Conservation (phyloP, 2,113 vertebrate genomes). For the Cyprinodon tularosa region DNA sequence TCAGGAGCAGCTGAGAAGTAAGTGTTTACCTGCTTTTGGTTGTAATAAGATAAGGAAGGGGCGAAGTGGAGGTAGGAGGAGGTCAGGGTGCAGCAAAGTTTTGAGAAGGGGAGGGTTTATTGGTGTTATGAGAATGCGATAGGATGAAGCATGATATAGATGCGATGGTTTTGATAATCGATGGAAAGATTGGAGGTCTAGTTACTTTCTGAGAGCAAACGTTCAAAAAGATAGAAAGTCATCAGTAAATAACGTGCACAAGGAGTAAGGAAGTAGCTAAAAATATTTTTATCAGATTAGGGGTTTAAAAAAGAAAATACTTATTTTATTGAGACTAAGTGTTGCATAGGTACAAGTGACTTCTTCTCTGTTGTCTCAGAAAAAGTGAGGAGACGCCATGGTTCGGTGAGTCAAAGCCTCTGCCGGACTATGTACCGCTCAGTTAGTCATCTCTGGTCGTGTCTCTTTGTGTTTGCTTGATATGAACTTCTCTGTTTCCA, state of each 20-base stretch:
- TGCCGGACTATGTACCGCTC: conserved; percentile 8
- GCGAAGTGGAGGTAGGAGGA: not conserved
- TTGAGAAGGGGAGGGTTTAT: conserved; percentile 14
- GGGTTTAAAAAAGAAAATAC: not conserved
- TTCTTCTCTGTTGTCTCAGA: conserved; percentile 49
- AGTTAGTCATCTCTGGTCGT: conserved; percentile 9
- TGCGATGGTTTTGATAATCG: not conserved
- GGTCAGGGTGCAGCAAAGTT: conserved; percentile 5
- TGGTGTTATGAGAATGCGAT: conserved; percentile 25
- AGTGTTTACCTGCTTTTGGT: conserved; percentile 56
- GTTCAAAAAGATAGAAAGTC: not conserved
- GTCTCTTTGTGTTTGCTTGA: conserved; percentile 5
- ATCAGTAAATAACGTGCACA: not conserved
- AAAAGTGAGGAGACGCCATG: conserved; percentile 69
- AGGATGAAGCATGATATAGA: not conserved
- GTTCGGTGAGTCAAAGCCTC: conserved; percentile 79
- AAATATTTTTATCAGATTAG: not conserved
- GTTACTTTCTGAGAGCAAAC: conserved; percentile 11
- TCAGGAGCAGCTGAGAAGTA: conserved; percentile 61
- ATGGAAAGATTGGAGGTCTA: conserved; percentile 4
- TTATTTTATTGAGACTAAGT: conserved; percentile 15
- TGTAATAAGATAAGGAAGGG: conserved; percentile 1
- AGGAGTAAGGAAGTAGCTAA: conserved; percentile 31
- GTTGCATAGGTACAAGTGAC: conserved; percentile 37
- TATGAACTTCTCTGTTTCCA: conserved; percentile 70